phyloP scores from a whole-genome alignment of 2,888 invertebrate genomes.

The Formica aserva region DNA sequence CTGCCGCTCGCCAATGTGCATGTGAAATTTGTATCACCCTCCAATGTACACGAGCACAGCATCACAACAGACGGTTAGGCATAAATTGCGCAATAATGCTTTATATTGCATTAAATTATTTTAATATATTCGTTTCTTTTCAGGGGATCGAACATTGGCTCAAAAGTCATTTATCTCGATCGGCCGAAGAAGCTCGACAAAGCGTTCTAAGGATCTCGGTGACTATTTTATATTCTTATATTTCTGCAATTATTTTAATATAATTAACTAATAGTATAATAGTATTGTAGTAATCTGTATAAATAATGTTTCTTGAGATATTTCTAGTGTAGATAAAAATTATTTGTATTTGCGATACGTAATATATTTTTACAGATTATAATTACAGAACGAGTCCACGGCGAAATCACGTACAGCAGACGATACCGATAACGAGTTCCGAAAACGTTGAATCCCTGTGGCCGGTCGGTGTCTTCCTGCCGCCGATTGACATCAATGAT shows the following conservation, averaged over 20 bases:
- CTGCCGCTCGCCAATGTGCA: slow-evolving; percentile 81
- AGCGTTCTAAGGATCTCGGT: slow-evolving; percentile 70
- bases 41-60: slow-evolving; percentile 82
- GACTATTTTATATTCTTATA: slow-evolving; percentile 22
- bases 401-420: slow-evolving; percentile 27
- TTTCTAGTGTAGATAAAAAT: not conserved
- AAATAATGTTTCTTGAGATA: not conserved
- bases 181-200: slow-evolving; percentile 73
- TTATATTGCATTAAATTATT: slow-evolving; percentile 36
- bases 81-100: slow-evolving; percentile 28
- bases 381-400: slow-evolving; percentile 26
- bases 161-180: slow-evolving; percentile 82
- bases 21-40: slow-evolving; percentile 82
- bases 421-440: slow-evolving; percentile 28
- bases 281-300: not conserved
- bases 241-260: not conserved
- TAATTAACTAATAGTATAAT: not conserved
- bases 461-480: slow-evolving; percentile 87
- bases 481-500: slow-evolving; percentile 85
- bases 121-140: slow-evolving; percentile 35
- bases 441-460: slow-evolving; percentile 87
- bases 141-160: slow-evolving; percentile 79
- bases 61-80: slow-evolving; percentile 80
- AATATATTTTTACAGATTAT: slow-evolving; percentile 33
- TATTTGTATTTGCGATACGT: not conserved